A percentile compares a stretch with the other conserved stretches of the same genome.
phyloP scores from a whole-genome alignment of 2,888 invertebrate species.

The Lamproptera curius region DNA sequence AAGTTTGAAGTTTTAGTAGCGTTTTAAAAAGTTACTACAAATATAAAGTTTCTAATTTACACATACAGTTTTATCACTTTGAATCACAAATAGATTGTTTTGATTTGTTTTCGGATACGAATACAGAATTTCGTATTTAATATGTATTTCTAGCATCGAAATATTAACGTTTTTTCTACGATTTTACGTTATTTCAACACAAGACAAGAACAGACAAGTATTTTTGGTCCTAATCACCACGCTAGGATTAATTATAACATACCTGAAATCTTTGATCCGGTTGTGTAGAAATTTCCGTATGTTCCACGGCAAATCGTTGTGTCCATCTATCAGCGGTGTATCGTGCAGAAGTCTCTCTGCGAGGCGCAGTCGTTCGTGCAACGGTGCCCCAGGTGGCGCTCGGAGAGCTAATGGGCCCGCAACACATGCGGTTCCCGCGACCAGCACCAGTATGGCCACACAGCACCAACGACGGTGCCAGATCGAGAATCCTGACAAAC shows the following conservation, averaged over 20 bases:
- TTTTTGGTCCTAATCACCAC: too few species aligned
- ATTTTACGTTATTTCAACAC: too few species aligned
- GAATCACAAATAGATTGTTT: too few species aligned
- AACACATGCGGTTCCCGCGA: constrained; percentile 88
- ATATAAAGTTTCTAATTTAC: too few species aligned
- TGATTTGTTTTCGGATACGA: too few species aligned
- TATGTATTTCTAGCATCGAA: too few species aligned
- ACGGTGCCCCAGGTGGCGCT: constrained; percentile 86
- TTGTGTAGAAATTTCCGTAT: constrained; percentile 94
- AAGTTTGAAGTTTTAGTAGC: too few species aligned
- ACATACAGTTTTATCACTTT: too few species aligned
- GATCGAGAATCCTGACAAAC: constrained; percentile 51
- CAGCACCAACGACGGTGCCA: constrained; percentile 86
- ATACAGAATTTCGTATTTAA: too few species aligned
- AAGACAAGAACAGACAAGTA: constrained; percentile 1
- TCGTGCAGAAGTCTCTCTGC: constrained; percentile 85
- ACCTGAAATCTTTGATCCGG: constrained; percentile 90
- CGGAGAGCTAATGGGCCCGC: constrained; percentile 88
- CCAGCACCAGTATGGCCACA: constrained; percentile 84
- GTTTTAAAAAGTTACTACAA: too few species aligned
- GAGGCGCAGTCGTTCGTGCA: constrained; percentile 86
- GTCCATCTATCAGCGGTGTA: constrained; percentile 90
- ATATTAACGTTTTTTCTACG: too few species aligned
- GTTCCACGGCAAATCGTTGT: constrained; percentile 95
- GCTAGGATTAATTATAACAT: too few species aligned